phyloP scores from a whole-genome alignment of 2,113 vertebrate species.

The Canis aureus region DNA sequence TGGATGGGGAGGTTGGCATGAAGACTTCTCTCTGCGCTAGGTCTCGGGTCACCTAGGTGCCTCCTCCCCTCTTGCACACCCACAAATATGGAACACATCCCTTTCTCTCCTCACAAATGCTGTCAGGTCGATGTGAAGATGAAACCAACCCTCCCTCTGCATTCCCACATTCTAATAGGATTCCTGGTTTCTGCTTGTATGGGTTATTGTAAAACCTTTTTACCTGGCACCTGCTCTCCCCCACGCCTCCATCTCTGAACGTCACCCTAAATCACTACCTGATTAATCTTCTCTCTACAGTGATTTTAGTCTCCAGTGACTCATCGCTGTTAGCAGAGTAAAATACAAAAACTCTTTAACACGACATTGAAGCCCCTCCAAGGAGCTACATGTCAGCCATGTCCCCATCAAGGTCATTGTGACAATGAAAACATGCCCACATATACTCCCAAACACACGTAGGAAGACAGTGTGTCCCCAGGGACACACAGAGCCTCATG shows the following conservation, averaged over 20 bases:
- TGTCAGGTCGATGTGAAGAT: neutral
- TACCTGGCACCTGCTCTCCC: neutral
- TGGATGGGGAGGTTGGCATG: neutral
- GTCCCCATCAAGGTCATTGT: neutral
- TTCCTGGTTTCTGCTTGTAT: neutral
- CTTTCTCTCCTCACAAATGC: neutral
- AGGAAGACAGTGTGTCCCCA: neutral
- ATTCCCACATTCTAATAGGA: neutral
- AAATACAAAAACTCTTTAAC: slow-evolving; percentile 28
- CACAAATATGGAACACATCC: neutral
- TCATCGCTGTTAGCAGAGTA: neutral
- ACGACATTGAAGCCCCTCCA: neutral
- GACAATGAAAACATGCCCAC: neutral
- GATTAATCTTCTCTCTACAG: neutral
- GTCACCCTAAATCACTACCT: neutral
- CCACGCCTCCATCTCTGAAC: neutral
- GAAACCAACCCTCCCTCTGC: neutral
- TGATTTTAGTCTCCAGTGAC: neutral
- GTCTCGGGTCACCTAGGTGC: neutral
- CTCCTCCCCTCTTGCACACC: neutral
- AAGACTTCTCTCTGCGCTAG: accelerated
- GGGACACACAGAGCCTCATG: neutral
- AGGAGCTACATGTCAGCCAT: neutral
- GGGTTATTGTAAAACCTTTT: neutral
- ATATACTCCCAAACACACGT: neutral